Evolutionary conservation across 2,113 vertebrate species (phyloP).

Genomic region (Embiotoca jacksoni): DNA sequence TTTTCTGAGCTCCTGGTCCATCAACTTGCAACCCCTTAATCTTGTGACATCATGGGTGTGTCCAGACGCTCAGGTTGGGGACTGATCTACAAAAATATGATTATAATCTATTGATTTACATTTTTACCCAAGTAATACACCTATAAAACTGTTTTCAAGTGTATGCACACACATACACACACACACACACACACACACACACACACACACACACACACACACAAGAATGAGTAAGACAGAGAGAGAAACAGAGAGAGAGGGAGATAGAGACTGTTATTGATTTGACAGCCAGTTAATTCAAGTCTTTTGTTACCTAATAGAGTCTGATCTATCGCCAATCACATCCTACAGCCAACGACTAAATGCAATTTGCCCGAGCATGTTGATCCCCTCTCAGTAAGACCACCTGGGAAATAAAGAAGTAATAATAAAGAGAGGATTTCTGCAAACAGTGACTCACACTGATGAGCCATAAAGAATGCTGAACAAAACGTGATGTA

Average conservation of each 20-base stretch:
- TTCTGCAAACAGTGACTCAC: slow-evolving; percentile 39
- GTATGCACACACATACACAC: slow-evolving; percentile 6
- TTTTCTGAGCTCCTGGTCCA: too few relatives aligned
- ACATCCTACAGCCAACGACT: slow-evolving; percentile 59
- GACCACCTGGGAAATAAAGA: slow-evolving; percentile 63
- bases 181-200: too few relatives aligned
- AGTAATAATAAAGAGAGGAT: slow-evolving; percentile 36
- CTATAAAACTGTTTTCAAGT: background rate
- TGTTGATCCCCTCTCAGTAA: slow-evolving; percentile 71
- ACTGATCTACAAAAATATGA: background rate
- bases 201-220: background rate
- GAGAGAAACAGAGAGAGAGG: background rate
- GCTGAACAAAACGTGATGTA: background rate
- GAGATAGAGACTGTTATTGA: slow-evolving; percentile 62
- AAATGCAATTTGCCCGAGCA: slow-evolving; percentile 58
- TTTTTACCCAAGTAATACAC: background rate
- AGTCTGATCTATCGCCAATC: slow-evolving; percentile 68
- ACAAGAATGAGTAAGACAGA: slow-evolving; percentile 18
- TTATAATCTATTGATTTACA: background rate
- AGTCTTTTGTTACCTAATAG: slow-evolving; percentile 77
- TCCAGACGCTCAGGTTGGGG: too few relatives aligned
- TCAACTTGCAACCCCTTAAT: background rate
- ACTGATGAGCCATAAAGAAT: slow-evolving; percentile 10
- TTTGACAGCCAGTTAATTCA: slow-evolving; percentile 72
- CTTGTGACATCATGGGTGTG: background rate